Evolutionary conservation across 2,113 vertebrate genomes (phyloP), one percentile per base, ranked within the genome.

Genomic region (Atractosteus spatula): DNA sequence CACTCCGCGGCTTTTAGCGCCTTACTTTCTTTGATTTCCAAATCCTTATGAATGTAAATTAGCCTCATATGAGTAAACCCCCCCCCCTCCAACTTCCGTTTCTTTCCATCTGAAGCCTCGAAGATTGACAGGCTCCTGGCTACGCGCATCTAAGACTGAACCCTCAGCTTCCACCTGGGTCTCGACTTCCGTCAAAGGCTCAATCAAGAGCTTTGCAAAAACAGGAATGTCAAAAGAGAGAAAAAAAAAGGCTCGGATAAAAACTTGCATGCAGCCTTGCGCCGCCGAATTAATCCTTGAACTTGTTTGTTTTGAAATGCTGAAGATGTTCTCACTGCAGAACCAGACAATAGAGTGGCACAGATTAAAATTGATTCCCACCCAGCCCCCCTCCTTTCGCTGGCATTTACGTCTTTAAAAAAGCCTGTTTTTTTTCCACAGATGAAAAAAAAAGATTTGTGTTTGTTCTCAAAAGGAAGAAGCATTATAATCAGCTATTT

Each of bases 11-110:
- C 73, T 79, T 74, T 71, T 72, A 65, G 47, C 71, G 66, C 74
- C 76, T 77, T 72, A 62, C 69, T 75, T 68, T 77, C 71, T 69
- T 73, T 76, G 3, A 63, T 71, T 79, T 63, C 76, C 74, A 74
- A 74, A 76, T 79, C 77, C 71, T 73, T 77, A 69, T 76, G 71
- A 69, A 79, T 82, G 62, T 78, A 74, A 78, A 79, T 79, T 73
- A 76, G 74, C 42, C 66, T 51, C 10, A 51, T 51, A 51, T 51
- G 5, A 51, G 10, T 51, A 51, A 51, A 7, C 47, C 47, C 47
- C 8, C 8, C 47, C 59, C 76, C 66, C 69, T 77, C 61, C 29
- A 29, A 29, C 67, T 75, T 75, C 76, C 43, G 41, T 81, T 71
- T 69, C 69, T 62, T 79, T 12, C 51, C 68, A 42, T 70, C 54